Evolutionary conservation across 2,113 vertebrate species (phyloP).

Genomic region (Tenebrosternarchus preto): DNA sequence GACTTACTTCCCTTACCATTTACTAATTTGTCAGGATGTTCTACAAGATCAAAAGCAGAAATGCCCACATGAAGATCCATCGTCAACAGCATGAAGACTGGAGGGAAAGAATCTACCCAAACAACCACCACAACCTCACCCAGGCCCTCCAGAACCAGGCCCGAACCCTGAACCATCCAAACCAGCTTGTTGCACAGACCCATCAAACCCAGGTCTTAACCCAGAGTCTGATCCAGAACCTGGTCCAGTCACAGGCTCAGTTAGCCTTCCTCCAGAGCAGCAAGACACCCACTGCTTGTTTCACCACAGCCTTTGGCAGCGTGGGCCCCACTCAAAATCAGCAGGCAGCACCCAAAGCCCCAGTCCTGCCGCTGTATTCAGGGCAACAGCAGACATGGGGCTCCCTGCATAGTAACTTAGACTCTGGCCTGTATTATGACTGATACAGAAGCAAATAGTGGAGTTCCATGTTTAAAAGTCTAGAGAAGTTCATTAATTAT

Average conservation of each 20-base stretch:
- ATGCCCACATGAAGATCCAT: conserved; percentile 84
- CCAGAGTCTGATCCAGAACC: conserved; percentile 50
- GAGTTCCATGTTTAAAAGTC: background rate
- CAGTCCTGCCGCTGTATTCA: conserved; percentile 25
- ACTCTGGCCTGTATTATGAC: conserved; percentile 43
- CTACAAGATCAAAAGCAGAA: conserved; percentile 81
- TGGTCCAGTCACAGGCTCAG: conserved; percentile 51
- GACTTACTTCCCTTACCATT: too few relatives aligned
- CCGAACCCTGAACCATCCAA: conserved; percentile 58
- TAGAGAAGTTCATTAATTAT: too few relatives aligned
- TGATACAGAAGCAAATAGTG: background rate
- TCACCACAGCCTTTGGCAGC: conserved; percentile 13
- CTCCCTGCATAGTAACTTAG: conserved; percentile 25
- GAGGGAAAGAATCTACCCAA: conserved; percentile 60
- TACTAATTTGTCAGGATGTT: conserved; percentile 74
- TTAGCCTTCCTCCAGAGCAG: conserved; percentile 45
- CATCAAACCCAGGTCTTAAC: conserved; percentile 47
- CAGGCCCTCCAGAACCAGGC: conserved; percentile 50
- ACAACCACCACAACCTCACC: conserved; percentile 61
- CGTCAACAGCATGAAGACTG: conserved; percentile 75
- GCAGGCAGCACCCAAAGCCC: conserved; percentile 34
- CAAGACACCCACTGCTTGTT: conserved; percentile 38
- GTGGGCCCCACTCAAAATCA: conserved; percentile 7
- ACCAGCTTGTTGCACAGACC: conserved; percentile 37
- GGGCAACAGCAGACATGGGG: conserved; percentile 46